A percentile compares a stretch with the other conserved stretches of the same genome.
Evolutionary conservation across 2,113 vertebrate genomes (phyloP).

Genomic region (Columba livia): DNA sequence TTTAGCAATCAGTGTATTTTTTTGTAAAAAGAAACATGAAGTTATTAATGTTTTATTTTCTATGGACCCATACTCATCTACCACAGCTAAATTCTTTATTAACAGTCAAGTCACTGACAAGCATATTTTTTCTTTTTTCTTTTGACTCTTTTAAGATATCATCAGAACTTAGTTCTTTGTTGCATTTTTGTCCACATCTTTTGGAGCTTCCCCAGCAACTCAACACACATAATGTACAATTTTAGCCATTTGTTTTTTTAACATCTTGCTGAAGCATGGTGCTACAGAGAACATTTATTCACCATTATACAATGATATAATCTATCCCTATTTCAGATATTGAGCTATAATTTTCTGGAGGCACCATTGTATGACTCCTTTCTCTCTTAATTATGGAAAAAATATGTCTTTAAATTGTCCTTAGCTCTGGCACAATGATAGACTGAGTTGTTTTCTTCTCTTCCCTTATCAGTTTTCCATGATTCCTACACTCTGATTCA

Average conservation of each 20-base stretch:
- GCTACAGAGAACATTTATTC: background rate
- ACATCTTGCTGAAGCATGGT: background rate
- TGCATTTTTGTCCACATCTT: rapidly evolving
- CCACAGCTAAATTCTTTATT: background rate
- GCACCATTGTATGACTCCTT: background rate
- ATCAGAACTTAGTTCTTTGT: background rate
- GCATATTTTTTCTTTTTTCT: background rate
- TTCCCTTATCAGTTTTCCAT: background rate
- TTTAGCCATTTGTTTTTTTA: background rate
- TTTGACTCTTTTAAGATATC: background rate
- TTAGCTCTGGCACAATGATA: background rate
- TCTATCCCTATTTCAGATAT: background rate
- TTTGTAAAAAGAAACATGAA: background rate
- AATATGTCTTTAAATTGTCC: background rate
- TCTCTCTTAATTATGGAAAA: background rate
- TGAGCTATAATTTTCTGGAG: background rate
- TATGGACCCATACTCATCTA: background rate
- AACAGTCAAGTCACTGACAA: background rate
- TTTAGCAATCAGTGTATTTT: background rate
- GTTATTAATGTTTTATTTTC: background rate
- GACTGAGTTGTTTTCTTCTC: background rate
- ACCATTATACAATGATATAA: background rate
- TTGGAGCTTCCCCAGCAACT: background rate
- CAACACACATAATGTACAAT: background rate
- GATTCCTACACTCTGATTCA: background rate